phyloP scores from a whole-genome alignment of 2,113 vertebrate genomes.

The Tragelaphus imberbis region DNA sequence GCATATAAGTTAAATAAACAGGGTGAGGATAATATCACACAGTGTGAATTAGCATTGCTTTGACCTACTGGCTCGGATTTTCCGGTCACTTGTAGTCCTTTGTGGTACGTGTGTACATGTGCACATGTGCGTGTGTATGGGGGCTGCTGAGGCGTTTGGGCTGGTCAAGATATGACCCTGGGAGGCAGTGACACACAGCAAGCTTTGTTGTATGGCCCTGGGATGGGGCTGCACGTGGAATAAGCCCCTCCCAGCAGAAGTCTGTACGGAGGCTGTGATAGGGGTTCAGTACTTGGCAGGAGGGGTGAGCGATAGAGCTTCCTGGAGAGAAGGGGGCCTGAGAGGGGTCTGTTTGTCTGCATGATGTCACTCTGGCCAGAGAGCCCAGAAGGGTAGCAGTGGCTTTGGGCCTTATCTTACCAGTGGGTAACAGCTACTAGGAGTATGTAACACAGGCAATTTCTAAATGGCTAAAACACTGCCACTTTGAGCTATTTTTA shows the following conservation, averaged over 20 bases:
- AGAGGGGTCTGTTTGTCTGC: not conserved
- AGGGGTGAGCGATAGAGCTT: not conserved
- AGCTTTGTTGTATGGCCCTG: not conserved
- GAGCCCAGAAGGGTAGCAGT: no score
- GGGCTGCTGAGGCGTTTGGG: not conserved
- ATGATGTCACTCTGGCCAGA: not conserved
- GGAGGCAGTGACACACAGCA: not conserved
- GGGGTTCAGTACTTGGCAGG: not conserved
- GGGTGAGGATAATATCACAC: not conserved
- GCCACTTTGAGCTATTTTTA: not conserved
- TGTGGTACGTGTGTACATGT: not conserved
- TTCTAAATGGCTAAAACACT: not conserved
- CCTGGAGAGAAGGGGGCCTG: not conserved
- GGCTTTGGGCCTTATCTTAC: not conserved
- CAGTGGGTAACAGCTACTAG: not conserved
- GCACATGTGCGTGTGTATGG: rapidly evolving
- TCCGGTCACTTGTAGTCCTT: not conserved
- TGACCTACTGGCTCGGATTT: not conserved
- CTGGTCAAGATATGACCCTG: not conserved
- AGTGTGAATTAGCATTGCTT: no score
- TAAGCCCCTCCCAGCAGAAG: not conserved
- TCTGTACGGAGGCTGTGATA: not conserved
- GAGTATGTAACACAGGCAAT: not conserved
- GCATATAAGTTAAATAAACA: no score
- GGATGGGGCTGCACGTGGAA: not conserved